These are phyloP conservation scores for Cephalopachus bancanus DNA, from an alignment of 2,797 vertebrate genomes.

Conservation along the genomic window DNA sequence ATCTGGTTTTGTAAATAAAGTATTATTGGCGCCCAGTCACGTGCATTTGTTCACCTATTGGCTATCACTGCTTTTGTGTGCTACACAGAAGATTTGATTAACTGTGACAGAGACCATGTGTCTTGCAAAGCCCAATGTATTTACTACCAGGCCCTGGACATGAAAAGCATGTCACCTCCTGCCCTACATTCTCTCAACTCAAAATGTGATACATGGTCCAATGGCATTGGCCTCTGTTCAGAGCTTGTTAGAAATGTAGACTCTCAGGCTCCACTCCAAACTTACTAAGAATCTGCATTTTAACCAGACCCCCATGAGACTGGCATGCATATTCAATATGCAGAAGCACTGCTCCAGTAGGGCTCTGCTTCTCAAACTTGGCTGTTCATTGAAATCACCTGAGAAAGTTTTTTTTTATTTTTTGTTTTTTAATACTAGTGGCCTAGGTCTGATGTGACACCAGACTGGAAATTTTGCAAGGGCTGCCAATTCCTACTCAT, in stretches of 20 bases:
- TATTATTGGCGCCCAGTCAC: neutral
- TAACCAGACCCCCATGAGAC: neutral
- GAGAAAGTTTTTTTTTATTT: neutral
- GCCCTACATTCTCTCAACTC: neutral
- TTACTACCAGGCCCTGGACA: neutral
- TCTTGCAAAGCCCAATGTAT: neutral
- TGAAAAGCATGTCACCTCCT: neutral
- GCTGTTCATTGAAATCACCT: neutral
- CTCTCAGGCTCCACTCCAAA: neutral
- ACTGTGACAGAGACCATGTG: neutral
- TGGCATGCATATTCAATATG: neutral
- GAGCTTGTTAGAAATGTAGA: neutral
- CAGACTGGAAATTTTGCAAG: neutral
- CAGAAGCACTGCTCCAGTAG: neutral
- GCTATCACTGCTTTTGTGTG: neutral
- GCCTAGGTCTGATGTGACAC: neutral
- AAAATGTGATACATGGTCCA: neutral
- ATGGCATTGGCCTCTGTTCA: neutral
- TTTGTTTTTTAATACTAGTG: neutral
- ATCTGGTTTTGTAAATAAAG: constrained; percentile 49
- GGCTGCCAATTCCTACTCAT: neutral
- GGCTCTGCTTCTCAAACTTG: constrained; percentile 1
- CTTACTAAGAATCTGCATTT: constrained; percentile 42
- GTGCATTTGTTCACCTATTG: neutral
- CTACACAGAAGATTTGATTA: neutral